A percentile compares a stretch with the other conserved stretches of the same genome.
phyloP scores from a whole-genome alignment of 2,888 invertebrate genomes.

The Hermaeophaga mercurialis region DNA sequence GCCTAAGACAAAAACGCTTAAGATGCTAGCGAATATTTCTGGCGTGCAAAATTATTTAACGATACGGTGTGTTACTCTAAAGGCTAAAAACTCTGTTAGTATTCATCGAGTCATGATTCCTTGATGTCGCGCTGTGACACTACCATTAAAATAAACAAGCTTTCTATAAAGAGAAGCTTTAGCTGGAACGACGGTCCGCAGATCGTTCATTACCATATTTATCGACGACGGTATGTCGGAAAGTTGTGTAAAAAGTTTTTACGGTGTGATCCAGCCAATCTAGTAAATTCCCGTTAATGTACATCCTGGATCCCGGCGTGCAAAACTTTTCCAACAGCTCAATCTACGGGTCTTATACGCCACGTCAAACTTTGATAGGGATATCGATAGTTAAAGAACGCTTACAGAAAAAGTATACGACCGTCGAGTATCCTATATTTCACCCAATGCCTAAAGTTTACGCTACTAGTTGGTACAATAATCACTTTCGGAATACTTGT shows the following conservation, averaged over 20 bases:
- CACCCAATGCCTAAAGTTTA: too few species aligned
- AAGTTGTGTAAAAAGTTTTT: slow-evolving; percentile 45
- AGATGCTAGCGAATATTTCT: neutral
- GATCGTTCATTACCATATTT: slow-evolving; percentile 52
- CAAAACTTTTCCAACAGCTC: slow-evolving; percentile 42
- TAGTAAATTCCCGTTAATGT: slow-evolving; percentile 51
- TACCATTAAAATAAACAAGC: slow-evolving; percentile 49
- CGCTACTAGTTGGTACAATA: too few species aligned
- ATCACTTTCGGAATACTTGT: too few species aligned
- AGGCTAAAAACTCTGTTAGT: slow-evolving; percentile 27
- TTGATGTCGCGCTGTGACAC: slow-evolving; percentile 32
- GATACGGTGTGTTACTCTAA: slow-evolving; percentile 4
- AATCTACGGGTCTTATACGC: slow-evolving; percentile 31
- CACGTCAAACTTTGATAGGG: slow-evolving; percentile 24
- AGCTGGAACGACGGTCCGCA: slow-evolving; percentile 41
- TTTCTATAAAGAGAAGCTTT: slow-evolving; percentile 45
- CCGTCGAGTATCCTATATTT: too few species aligned
- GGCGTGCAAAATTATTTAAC: slow-evolving; percentile 11
- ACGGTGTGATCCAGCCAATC: slow-evolving; percentile 48
- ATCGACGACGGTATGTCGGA: slow-evolving; percentile 46
- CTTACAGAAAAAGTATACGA: too few species aligned
- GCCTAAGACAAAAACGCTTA: neutral
- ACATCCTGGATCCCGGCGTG: slow-evolving; percentile 40
- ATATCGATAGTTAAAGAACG: slow-evolving; percentile 25
- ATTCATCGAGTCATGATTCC: slow-evolving; percentile 35